These are phyloP conservation scores for Aramus guarauna DNA, from an alignment of 2,113 vertebrate species.

Conservation along the genomic window DNA sequence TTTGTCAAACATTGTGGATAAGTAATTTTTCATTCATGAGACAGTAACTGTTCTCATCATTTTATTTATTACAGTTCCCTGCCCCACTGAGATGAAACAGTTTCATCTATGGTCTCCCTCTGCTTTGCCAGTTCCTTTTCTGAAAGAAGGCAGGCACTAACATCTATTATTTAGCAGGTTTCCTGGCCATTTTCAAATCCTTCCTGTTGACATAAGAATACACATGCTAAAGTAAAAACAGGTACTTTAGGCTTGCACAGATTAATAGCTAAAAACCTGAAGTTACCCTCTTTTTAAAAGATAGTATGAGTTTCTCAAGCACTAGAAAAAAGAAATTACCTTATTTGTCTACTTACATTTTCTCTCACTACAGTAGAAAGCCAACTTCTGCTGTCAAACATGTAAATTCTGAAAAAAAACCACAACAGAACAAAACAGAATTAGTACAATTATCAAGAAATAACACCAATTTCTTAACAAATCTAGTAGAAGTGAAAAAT, in stretches of 20 bases:
- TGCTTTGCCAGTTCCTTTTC: slow-evolving; percentile 15
- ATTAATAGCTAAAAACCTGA: neutral
- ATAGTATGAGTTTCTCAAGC: neutral
- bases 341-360: slow-evolving; percentile 50
- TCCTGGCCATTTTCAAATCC: slow-evolving; percentile 44
- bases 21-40: slow-evolving; percentile 49
- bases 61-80: slow-evolving; percentile 46
- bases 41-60: slow-evolving; percentile 8
- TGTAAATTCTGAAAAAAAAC: slow-evolving; percentile 48
- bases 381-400: slow-evolving; percentile 64
- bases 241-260: neutral
- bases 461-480: neutral
- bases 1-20: slow-evolving; percentile 1
- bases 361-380: slow-evolving; percentile 61
- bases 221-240: neutral
- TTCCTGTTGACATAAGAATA: slow-evolving; percentile 25
- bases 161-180: slow-evolving; percentile 60
- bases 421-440: neutral
- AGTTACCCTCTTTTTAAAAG: neutral
- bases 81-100: slow-evolving; percentile 57
- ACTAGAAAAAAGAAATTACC: neutral
- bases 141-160: slow-evolving; percentile 31
- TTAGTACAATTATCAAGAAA: neutral
- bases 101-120: slow-evolving; percentile 25
- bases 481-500: neutral